Evolutionary conservation across 2,113 vertebrate species (phyloP), one percentile per base, ranked within the genome.

Genomic region (Atractosteus spatula): DNA sequence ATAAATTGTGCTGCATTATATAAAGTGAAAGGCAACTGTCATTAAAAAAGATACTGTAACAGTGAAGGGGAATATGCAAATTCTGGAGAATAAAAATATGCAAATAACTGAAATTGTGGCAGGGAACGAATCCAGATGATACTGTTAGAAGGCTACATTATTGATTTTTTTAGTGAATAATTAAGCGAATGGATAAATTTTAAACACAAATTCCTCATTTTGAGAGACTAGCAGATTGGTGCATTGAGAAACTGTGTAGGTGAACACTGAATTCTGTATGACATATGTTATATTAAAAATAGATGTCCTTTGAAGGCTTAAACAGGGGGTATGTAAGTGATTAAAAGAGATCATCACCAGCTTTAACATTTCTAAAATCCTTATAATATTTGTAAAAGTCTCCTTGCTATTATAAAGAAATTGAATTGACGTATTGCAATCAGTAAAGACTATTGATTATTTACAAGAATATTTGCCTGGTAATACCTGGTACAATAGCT

Each of bases 281-380:
- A 71, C 71, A 74, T 69, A 65, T 77, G 78, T 65, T 69, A 14
- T 72, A 61, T 71, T 74, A 65, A 5, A 65, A 65, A 29, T 65
- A 71, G 74, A 51, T 47, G 47, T 56, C 54, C 42, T 70, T 73
- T 76, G 29, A 73, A 70, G 68, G 70, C 41, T 71, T 54, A 74
- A 69, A 62, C 70, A 55, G 59, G 13, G 13, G 14, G 59, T 62
- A 62, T 13, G 1, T 62, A 47, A 43, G 65, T 66, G 75, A 79
- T 77, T 74, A 71, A 69, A 74, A 17, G 29, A 54, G 69, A 73
- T 73, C 71, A 65, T 54, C 71, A 57, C 59, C 57, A 65, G 55
- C 54, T 63, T 69, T 63, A 56, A 44, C 7, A 55, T 42, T 42
- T 74, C 56, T 74, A 55, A 69, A 74, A 69, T 74, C 72, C 72